A percentile compares a stretch with the other conserved stretches of the same genome.
Evolutionary conservation across 2,797 vertebrate genomes (phyloP).

Genomic region (Meda fulgida): DNA sequence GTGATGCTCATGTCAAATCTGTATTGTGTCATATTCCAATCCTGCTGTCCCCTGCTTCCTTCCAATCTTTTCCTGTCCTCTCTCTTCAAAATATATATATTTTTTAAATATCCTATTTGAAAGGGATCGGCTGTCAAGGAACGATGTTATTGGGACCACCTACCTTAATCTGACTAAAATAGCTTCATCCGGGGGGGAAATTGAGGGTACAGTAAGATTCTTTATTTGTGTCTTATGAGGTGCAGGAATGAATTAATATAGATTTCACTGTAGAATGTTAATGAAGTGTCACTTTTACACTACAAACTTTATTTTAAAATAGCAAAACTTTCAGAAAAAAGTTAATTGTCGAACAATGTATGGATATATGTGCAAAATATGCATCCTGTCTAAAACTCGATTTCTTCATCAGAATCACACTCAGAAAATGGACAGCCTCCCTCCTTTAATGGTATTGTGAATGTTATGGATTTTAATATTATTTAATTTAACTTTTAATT

Average conservation of each 20-base stretch:
- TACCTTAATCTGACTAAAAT: slow-evolving; percentile 92
- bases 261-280: background rate
- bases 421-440: slow-evolving; percentile 78
- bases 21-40: background rate
- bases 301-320: background rate
- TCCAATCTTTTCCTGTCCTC: background rate
- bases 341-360: background rate
- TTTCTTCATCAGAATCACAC: slow-evolving; percentile 77
- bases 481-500: background rate
- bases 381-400: background rate
- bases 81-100: background rate
- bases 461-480: slow-evolving; percentile 23
- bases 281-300: background rate
- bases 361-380: background rate
- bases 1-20: background rate
- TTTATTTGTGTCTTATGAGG: background rate
- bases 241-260: background rate
- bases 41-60: background rate
- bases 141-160: slow-evolving; percentile 93
- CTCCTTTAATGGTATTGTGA: slow-evolving; percentile 82
- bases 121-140: slow-evolving; percentile 96
- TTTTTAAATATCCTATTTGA: background rate
- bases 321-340: background rate
- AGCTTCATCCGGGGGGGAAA: slow-evolving; percentile 92
- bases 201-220: slow-evolving; percentile 84